A percentile compares a stretch with the other conserved stretches of the same genome.
These are phyloP conservation scores for Brachirus orientalis DNA, from an alignment of 2,113 vertebrate species.

Conservation along the genomic window DNA sequence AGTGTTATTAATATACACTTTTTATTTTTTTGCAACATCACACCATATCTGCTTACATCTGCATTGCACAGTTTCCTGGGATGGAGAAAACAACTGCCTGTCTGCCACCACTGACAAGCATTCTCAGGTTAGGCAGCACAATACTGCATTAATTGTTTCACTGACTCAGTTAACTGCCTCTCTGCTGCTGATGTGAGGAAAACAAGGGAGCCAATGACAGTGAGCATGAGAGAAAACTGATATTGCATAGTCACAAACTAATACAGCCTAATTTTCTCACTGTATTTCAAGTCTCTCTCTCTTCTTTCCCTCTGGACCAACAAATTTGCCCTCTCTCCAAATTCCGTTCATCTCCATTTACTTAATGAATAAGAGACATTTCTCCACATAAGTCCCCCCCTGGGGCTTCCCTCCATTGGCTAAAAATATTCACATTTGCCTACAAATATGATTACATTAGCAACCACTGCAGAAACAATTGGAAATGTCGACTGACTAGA, in stretches of 20 bases:
- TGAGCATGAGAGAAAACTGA: slow-evolving; percentile 1
- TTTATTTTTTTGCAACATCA: neutral
- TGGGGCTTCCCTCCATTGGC: slow-evolving; percentile 38
- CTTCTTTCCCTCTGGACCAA: slow-evolving; percentile 33
- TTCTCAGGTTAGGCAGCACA: slow-evolving; percentile 44
- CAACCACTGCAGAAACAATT: slow-evolving; percentile 37
- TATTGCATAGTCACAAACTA: slow-evolving; percentile 2
- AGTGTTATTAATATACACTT: too few relatives aligned
- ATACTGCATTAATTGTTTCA: slow-evolving; percentile 74
- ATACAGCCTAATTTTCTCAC: slow-evolving; percentile 22
- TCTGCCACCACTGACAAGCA: slow-evolving; percentile 27
- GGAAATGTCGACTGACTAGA: slow-evolving; percentile 51
- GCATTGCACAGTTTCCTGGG: slow-evolving; percentile 44
- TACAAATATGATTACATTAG: slow-evolving; percentile 61
- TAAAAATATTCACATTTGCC: slow-evolving; percentile 38
- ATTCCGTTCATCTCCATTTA: slow-evolving; percentile 62
- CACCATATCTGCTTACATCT: slow-evolving; percentile 12
- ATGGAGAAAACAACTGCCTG: slow-evolving; percentile 30
- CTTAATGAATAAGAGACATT: slow-evolving; percentile 72
- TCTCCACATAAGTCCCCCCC: slow-evolving; percentile 59
- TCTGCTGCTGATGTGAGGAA: slow-evolving; percentile 39
- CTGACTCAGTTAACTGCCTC: slow-evolving; percentile 72
- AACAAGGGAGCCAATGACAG: slow-evolving; percentile 5
- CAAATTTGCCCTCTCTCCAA: slow-evolving; percentile 45
- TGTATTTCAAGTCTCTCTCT: slow-evolving; percentile 17